These are phyloP conservation scores for Temnothorax rugatulus DNA, from an alignment of 2,888 invertebrate genomes.

Conservation along the genomic window DNA sequence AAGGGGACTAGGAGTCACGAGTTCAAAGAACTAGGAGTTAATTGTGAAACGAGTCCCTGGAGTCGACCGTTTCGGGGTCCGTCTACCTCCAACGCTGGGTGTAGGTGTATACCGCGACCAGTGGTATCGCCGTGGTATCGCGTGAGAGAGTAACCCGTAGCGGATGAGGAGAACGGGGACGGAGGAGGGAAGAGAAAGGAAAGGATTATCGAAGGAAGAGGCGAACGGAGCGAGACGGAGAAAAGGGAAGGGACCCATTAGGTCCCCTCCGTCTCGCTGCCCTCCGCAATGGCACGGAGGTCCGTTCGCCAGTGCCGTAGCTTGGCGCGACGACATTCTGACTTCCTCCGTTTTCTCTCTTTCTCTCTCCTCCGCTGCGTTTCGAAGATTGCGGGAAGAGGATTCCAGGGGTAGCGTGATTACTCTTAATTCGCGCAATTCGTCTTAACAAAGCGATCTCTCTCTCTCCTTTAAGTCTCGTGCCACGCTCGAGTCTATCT, in stretches of 20 bases:
- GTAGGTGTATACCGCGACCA: conserved; percentile 69
- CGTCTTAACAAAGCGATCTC: conserved; percentile 28
- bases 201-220: conserved; percentile 34
- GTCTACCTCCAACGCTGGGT: conserved; percentile 56
- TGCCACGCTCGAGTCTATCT: background rate
- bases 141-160: conserved; percentile 77
- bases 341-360: conserved; percentile 28
- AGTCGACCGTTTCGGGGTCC: conserved; percentile 13
- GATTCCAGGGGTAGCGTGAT: conserved; percentile 16
- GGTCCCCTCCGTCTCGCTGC: conserved; percentile 66
- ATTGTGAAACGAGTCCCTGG: conserved; percentile 25
- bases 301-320: conserved; percentile 61
- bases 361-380: background rate
- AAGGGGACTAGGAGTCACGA: background rate
- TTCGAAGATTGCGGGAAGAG: conserved; percentile 35
- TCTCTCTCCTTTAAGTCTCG: background rate
- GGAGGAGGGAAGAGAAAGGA: conserved; percentile 44
- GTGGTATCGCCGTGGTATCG: conserved; percentile 75
- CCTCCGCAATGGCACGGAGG: conserved; percentile 36
- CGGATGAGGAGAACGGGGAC: conserved; percentile 17
- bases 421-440: conserved; percentile 37
- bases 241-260: conserved; percentile 74
- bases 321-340: conserved; percentile 34
- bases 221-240: conserved; percentile 55
- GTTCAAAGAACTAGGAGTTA: background rate